Evolutionary conservation across 2,113 vertebrate genomes (phyloP), one percentile per base, ranked within the genome.

Genomic region (Albula goreensis): DNA sequence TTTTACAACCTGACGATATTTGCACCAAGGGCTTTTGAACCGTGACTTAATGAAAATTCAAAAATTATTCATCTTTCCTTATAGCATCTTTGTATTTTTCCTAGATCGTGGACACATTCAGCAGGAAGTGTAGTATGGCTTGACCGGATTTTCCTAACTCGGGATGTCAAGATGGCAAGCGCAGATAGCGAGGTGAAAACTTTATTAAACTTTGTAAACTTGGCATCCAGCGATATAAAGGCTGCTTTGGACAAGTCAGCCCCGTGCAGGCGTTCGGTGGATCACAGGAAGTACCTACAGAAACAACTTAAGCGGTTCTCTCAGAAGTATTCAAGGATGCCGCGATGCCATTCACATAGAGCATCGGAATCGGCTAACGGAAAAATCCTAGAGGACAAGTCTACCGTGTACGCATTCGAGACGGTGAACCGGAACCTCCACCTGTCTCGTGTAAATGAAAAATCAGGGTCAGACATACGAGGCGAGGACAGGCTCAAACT

Each of bases 151-250:
- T 31, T 25, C 17, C 49, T 63, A 57, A 74, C 50, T 81, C 41
- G 25, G 49, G 12, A 50, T 83, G 52, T 15, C 92, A 93, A 92
- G 84, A 99, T 99, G 98, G 97, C 98, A 86, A 97, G 91, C 87
- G 89, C 97, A 0, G 98, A 99, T 95, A 99, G 96, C 12, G 98
- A 99, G 77, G 98, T 99, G 78, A 99, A 99, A 94, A 99, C 97
- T 2, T 92, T 99, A 12, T 94, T 99, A 85, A 99, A 99, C 93
- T 99, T 99, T 3, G 98, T 99, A 22, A 99, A 99, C 91, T 90
- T 99, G 95, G 98, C 98, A 5, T 99, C 98, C 81, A 99, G 98
- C 0, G 98, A 99, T 92, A 99, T 99, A 93, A 99, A 99, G 92
- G 98, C 98, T 0, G 98, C 98, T 78, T 91, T 99, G 94, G 98